phyloP scores from a whole-genome alignment of 1,140 invertebrate species.

The Aphidius ervi region DNA sequence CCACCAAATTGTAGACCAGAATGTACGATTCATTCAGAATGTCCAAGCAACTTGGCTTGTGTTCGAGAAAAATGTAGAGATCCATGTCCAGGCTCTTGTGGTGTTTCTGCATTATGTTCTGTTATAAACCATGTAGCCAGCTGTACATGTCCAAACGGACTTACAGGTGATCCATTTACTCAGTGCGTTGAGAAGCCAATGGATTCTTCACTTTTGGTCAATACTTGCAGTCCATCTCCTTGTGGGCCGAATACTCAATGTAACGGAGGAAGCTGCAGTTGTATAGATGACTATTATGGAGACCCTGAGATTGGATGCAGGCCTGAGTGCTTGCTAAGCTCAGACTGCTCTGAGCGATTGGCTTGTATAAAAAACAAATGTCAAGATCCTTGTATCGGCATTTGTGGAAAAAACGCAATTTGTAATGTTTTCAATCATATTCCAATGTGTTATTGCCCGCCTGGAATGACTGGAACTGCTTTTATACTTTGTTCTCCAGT shows the following conservation, averaged over 20 bases:
- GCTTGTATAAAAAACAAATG: slow-evolving; percentile 67
- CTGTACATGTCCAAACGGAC: slow-evolving; percentile 63
- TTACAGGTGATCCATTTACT: slow-evolving; percentile 65
- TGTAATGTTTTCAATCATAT: slow-evolving; percentile 65
- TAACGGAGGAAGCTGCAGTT: slow-evolving; percentile 63
- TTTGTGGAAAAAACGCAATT: slow-evolving; percentile 62
- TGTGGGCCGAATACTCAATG: slow-evolving; percentile 61
- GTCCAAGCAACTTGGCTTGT: slow-evolving; percentile 46
- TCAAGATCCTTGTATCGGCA: slow-evolving; percentile 67
- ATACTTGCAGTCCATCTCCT: slow-evolving; percentile 63
- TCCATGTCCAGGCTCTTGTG: slow-evolving; percentile 56
- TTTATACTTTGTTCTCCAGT: slow-evolving; percentile 59
- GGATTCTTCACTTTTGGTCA: not conserved
- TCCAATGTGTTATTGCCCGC: slow-evolving; percentile 64
- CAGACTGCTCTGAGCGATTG: slow-evolving; percentile 59
- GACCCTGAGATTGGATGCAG: slow-evolving; percentile 68
- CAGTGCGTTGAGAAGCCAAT: slow-evolving; percentile 30
- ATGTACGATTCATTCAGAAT: slow-evolving; percentile 53
- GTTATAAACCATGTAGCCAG: slow-evolving; percentile 63
- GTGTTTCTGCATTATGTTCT: slow-evolving; percentile 60
- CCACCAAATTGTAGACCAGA: slow-evolving; percentile 54
- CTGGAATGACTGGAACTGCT: slow-evolving; percentile 69
- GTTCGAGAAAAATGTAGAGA: slow-evolving; percentile 50
- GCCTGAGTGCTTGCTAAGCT: slow-evolving; percentile 64
- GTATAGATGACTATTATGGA: slow-evolving; percentile 63